Evolutionary conservation across 1,140 invertebrate species (phyloP).

Genomic region (Macrostomum lignano): DNA sequence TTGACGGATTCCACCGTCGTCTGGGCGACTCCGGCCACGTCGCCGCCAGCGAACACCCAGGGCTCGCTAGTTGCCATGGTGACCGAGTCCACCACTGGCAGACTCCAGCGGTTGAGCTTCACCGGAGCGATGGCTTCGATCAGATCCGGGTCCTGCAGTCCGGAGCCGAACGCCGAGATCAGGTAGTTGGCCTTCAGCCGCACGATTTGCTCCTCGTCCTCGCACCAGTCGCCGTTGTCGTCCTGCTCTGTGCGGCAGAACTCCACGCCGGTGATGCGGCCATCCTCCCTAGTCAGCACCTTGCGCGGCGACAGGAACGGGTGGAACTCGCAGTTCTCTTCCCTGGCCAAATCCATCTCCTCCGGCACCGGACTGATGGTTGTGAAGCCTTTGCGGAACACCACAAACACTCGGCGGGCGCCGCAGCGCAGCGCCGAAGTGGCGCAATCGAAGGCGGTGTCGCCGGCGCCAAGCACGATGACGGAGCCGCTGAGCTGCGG

Average conservation of each 20-base stretch:
- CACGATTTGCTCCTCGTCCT: conserved; percentile 45
- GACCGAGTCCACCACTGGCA: conserved; percentile 42
- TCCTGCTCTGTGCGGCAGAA: conserved; percentile 31
- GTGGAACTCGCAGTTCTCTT: conserved; percentile 86
- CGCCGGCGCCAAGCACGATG: conserved; percentile 72
- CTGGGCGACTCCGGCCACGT: conserved; percentile 64
- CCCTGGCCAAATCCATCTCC: conserved; percentile 71
- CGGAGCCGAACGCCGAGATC: conserved; percentile 83
- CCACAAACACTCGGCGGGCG: conserved; percentile 58
- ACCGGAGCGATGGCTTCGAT: conserved; percentile 47
- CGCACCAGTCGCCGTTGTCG: conserved; percentile 45
- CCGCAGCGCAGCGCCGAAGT: conserved; percentile 81
- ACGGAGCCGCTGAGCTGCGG: conserved; percentile 54
- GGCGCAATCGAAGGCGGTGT: conserved; percentile 94
- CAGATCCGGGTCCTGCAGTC: conserved; percentile 42
- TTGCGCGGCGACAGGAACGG: conserved; percentile 61
- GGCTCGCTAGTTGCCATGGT: conserved; percentile 47
- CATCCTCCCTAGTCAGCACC: conserved; percentile 38
- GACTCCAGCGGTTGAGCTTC: conserved; percentile 42
- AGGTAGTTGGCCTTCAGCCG: conserved; percentile 61
- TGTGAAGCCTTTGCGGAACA: conserved; percentile 63
- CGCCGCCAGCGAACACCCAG: conserved; percentile 67
- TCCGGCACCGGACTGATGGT: conserved; percentile 83
- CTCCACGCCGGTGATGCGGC: conserved; percentile 36
- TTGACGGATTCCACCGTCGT: conserved; percentile 93